These are phyloP conservation scores for Hippocampus comes DNA, from an alignment of 2,113 vertebrate species.

Conservation along the genomic window DNA sequence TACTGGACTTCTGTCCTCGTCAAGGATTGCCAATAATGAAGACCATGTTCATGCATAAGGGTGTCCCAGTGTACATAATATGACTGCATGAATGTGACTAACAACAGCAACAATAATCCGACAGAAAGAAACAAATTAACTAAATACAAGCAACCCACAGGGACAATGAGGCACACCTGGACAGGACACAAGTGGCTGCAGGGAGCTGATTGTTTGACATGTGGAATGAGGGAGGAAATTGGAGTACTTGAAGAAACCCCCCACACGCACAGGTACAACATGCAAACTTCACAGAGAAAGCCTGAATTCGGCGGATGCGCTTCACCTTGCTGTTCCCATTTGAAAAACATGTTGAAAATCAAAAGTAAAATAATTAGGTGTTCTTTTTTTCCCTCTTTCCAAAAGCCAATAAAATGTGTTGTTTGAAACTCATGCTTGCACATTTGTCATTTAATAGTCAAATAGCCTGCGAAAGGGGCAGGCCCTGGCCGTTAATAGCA, in stretches of 20 bases:
- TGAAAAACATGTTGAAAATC: not conserved
- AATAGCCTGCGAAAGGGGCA: constrained; percentile 47
- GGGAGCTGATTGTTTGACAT: too few species aligned
- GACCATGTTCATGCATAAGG: too few species aligned
- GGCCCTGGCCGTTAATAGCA: constrained; percentile 64
- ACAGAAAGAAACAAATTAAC: not conserved
- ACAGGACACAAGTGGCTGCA: not conserved
- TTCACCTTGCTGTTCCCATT: not conserved
- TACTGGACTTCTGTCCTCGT: too few species aligned
- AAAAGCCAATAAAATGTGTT: constrained; percentile 36
- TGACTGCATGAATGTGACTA: too few species aligned
- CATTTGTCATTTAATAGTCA: constrained; percentile 55
- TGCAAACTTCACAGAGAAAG: too few species aligned
- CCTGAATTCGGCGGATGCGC: too few species aligned
- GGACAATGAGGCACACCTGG: not conserved
- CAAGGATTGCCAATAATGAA: too few species aligned
- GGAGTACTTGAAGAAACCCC: too few species aligned
- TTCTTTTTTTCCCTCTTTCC: constrained; percentile 13
- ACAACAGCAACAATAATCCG: too few species aligned
- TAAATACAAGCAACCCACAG: not conserved
- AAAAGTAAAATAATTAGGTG: not conserved
- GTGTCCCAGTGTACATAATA: too few species aligned
- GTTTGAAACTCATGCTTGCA: constrained; percentile 50
- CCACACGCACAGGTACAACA: too few species aligned
- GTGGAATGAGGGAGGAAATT: too few species aligned